Conservation (phyloP, 2,888 invertebrate genomes). For the Oscheius sp. region DNA sequence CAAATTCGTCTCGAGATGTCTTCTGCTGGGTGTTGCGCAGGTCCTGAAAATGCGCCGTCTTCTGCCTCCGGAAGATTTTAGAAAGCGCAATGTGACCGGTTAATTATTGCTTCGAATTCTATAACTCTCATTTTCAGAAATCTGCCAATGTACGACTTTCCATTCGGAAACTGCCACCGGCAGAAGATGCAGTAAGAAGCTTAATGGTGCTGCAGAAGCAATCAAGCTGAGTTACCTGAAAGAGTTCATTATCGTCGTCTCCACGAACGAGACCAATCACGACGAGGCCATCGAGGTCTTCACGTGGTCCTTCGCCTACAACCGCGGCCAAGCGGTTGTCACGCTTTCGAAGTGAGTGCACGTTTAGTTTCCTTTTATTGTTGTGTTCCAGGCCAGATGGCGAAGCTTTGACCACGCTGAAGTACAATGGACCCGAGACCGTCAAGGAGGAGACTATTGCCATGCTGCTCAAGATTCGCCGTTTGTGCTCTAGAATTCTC, state of each 20-base stretch:
- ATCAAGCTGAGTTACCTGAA: constrained; percentile 29
- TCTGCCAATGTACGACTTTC: constrained; percentile 11
- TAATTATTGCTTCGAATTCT: background rate
- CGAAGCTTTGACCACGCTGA: too few relatives aligned
- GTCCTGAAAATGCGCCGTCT: constrained; percentile 30
- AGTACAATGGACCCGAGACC: too few relatives aligned
- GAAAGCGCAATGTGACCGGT: constrained; percentile 36
- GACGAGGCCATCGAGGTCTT: constrained; percentile 42
- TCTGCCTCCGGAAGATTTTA: constrained; percentile 28
- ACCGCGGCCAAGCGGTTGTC: constrained; percentile 17
- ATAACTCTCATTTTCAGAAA: constrained; percentile 25
- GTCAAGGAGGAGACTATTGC: too few relatives aligned
- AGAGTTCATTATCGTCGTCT: constrained; percentile 36
- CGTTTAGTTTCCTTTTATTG: background rate
- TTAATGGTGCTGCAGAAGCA: constrained; percentile 33
- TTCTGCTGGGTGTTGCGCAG: constrained; percentile 34
- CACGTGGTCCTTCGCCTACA: constrained; percentile 35
- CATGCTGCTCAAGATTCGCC: too few relatives aligned
- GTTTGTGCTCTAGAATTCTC: too few relatives aligned
- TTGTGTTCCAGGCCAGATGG: too few relatives aligned
- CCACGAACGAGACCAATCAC: constrained; percentile 13
- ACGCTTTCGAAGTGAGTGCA: background rate
- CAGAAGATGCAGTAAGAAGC: background rate
- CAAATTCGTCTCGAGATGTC: constrained; percentile 38
- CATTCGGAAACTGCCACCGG: constrained; percentile 4